Conservation (phyloP, 2,113 vertebrate genomes). For the Ancistrus triradiatus region DNA sequence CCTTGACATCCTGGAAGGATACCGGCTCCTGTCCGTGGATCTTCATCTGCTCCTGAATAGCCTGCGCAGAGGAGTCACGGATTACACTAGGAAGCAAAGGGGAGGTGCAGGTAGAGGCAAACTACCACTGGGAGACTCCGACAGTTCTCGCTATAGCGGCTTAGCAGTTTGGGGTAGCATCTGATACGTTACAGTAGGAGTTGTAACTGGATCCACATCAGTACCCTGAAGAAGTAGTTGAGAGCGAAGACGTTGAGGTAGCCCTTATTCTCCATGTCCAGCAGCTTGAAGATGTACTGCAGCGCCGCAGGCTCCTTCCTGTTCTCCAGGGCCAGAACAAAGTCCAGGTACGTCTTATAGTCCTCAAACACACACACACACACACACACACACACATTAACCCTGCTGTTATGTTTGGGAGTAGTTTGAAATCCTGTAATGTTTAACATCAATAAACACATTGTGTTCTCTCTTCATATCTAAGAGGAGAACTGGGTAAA, state of each 20-base stretch:
- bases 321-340: conserved; percentile 96
- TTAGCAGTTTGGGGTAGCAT: no score
- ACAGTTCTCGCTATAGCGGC: no score
- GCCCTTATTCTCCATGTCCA: conserved; percentile 96
- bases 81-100: no score
- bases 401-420: no score
- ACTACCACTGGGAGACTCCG: no score
- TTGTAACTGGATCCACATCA: no score
- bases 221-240: conserved; percentile 97
- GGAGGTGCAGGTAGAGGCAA: no score
- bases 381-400: neutral
- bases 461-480: no score
- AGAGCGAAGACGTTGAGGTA: conserved; percentile 94
- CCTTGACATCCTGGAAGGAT: conserved; percentile 97
- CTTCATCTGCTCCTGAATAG: conserved; percentile 98
- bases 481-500: no score
- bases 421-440: no score
- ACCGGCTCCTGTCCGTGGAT: conserved; percentile 92
- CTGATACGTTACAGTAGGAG: no score
- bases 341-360: conserved; percentile 97
- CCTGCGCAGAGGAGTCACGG: conserved; percentile 61
- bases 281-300: conserved; percentile 95
- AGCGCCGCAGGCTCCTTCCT: conserved; percentile 94
- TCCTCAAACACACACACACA: conserved; percentile 71
- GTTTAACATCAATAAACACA: no score